Conservation (phyloP, 2,888 invertebrate genomes). For the Noctua comes region DNA sequence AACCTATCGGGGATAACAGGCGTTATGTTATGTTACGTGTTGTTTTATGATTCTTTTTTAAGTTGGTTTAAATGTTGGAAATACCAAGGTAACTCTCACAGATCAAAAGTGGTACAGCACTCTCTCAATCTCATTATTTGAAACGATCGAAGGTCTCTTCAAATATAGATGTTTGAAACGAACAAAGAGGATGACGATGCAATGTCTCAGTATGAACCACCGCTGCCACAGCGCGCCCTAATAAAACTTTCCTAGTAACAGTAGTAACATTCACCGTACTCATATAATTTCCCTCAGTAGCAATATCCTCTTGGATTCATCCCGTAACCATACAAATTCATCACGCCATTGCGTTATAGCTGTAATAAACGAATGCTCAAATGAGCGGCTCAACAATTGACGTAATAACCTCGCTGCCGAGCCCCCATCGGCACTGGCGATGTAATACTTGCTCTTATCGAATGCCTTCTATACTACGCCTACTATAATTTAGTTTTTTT, state of each 20-base stretch:
- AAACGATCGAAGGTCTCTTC: neutral
- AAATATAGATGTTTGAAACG: neutral
- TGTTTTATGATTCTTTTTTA: neutral
- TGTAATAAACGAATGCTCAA: conserved; percentile 60
- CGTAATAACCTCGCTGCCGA: conserved; percentile 57
- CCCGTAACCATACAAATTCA: conserved; percentile 54
- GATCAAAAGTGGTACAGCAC: neutral
- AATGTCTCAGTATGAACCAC: neutral
- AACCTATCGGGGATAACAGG: neutral
- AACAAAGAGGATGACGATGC: neutral
- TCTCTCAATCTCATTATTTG: neutral
- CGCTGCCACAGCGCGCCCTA: neutral
- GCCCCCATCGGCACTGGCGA: conserved; percentile 51
- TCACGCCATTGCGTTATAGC: conserved; percentile 50
- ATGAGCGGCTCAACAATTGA: conserved; percentile 65
- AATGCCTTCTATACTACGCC: conserved; percentile 61
- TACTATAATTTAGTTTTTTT: conserved; percentile 66
- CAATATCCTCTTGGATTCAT: conserved; percentile 29
- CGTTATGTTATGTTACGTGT: neutral
- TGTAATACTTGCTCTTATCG: conserved; percentile 67
- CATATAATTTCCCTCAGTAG: conserved; percentile 22
- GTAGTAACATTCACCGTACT: neutral
- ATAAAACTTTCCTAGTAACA: neutral
- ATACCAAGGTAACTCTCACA: neutral
- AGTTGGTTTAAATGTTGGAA: neutral